These are phyloP conservation scores for Napeogenes sylphis DNA, from an alignment of 2,888 invertebrate species.

Conservation along the genomic window DNA sequence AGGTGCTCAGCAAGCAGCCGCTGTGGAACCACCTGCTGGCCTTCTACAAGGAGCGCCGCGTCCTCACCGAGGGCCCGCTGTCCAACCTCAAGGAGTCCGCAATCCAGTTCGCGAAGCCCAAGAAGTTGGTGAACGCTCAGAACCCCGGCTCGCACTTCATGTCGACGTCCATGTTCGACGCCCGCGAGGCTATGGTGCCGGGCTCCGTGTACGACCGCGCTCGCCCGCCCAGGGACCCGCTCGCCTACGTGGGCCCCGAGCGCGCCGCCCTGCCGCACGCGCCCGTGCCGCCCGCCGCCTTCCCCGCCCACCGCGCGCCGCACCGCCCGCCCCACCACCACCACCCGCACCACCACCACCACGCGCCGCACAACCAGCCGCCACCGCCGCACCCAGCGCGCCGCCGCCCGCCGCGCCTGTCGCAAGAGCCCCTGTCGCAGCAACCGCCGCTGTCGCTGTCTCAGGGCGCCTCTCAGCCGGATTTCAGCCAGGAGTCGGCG, in stretches of 20 bases:
- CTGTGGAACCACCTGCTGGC: constrained; percentile 98
- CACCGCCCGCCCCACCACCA: constrained; percentile 80
- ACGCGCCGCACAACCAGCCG: constrained; percentile 82
- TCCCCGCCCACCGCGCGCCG: constrained; percentile 92
- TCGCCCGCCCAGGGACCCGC: constrained; percentile 90
- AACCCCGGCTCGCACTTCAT: constrained; percentile 99
- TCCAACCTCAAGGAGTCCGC: constrained; percentile 97
- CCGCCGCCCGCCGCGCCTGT: constrained; percentile 68
- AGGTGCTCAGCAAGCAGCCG: constrained; percentile 98
- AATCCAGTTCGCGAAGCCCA: constrained; percentile 98
- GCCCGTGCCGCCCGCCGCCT: constrained; percentile 94
- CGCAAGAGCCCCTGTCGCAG: constrained; percentile 86
- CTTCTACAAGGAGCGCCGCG: constrained; percentile 98
- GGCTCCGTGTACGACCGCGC: constrained; percentile 95
- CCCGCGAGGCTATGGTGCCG: constrained; percentile 95
- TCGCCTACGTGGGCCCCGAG: constrained; percentile 94
- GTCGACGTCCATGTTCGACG: constrained; percentile 98
- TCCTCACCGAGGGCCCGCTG: constrained; percentile 97
- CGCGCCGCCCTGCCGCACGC: constrained; percentile 85
- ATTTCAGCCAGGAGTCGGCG: constrained; percentile 88
- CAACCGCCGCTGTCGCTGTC: constrained; percentile 84
- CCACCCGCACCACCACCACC: constrained; percentile 80
- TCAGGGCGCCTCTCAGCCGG: constrained; percentile 84
- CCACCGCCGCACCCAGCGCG: constrained; percentile 75
- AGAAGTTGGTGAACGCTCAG: constrained; percentile 94